These are phyloP conservation scores for Strix aluco DNA, from an alignment of 2,113 vertebrate genomes.

Conservation along the genomic window DNA sequence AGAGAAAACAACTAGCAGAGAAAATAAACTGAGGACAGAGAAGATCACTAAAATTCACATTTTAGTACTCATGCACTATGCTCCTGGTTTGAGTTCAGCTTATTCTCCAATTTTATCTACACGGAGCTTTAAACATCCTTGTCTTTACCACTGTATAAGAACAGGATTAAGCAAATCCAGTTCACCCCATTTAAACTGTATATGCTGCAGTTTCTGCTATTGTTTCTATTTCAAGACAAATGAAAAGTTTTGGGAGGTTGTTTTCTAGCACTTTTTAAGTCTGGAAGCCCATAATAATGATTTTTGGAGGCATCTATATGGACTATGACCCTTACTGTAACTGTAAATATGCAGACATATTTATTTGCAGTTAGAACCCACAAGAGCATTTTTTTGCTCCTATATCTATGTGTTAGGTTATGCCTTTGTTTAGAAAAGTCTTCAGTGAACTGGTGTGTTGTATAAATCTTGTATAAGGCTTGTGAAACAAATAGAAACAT, in stretches of 20 bases:
- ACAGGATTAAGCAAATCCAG: neutral
- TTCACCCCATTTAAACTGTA: neutral
- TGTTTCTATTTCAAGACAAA: neutral
- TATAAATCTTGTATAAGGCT: neutral
- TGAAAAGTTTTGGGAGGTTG: neutral
- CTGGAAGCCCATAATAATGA: neutral
- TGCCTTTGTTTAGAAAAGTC: neutral
- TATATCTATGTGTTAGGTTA: neutral
- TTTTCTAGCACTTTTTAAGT: neutral
- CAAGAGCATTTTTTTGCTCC: neutral
- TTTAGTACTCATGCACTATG: neutral
- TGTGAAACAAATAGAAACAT: neutral
- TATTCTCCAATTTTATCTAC: neutral
- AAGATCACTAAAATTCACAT: neutral
- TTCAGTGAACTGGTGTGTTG: neutral
- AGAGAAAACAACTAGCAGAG: neutral
- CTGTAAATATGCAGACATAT: neutral
- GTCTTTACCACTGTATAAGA: neutral
- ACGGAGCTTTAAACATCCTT: neutral
- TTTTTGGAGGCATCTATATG: neutral
- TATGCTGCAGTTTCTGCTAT: neutral
- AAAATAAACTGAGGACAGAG: neutral
- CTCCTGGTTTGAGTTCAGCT: neutral
- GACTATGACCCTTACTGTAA: neutral
- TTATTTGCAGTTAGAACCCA: neutral